phyloP scores from a whole-genome alignment of 2,888 invertebrate species.

The Nomada flava region DNA sequence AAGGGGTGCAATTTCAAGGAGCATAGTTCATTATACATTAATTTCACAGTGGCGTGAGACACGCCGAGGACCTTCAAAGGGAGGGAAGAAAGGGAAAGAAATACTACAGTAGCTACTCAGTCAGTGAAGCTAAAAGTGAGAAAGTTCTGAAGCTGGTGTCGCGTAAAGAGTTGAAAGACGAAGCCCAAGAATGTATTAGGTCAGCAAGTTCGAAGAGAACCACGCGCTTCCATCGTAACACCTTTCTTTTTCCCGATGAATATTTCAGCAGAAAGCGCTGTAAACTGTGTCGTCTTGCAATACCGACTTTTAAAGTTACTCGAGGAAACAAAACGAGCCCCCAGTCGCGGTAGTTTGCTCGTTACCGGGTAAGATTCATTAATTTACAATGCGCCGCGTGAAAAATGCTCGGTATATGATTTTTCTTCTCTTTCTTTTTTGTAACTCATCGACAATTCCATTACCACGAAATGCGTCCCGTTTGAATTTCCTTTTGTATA shows the following conservation, averaged over 20 bases:
- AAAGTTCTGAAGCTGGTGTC: constrained; percentile 42
- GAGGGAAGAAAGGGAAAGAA: background rate
- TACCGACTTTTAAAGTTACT: constrained; percentile 51
- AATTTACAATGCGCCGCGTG: constrained; percentile 36
- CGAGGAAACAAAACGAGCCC: constrained; percentile 55
- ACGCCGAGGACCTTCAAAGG: constrained; percentile 5
- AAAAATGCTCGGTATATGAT: constrained; percentile 11
- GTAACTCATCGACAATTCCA: background rate
- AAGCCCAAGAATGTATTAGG: constrained; percentile 55
- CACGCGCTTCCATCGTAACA: constrained; percentile 3
- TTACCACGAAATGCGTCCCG: background rate
- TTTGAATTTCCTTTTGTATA: background rate
- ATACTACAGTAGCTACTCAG: background rate
- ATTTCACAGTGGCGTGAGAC: constrained; percentile 17
- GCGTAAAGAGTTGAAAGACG: constrained; percentile 37
- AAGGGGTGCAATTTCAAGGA: too few relatives aligned
- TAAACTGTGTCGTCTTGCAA: constrained; percentile 52
- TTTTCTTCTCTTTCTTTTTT: background rate
- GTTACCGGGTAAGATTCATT: constrained; percentile 48
- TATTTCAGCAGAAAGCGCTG: constrained; percentile 54
- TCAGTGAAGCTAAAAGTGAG: constrained; percentile 19
- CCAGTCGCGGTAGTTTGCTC: constrained; percentile 33
- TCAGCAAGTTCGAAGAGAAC: constrained; percentile 43
- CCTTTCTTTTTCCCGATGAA: constrained; percentile 52
- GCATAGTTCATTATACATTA: constrained; percentile 1